Evolutionary conservation across 2,888 invertebrate species (phyloP).

Genomic region (Nymphalis c-album): DNA sequence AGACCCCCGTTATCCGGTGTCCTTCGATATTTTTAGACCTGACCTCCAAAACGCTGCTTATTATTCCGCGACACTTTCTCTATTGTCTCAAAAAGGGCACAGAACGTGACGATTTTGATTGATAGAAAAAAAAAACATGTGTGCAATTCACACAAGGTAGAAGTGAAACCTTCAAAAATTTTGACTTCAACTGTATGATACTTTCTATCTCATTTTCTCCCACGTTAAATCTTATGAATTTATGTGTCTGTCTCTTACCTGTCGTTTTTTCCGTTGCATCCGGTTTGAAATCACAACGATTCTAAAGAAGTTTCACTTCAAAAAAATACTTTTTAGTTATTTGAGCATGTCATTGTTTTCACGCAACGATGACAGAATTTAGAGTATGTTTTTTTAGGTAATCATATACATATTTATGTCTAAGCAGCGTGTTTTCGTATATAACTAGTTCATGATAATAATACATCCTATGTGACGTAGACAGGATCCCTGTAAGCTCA

Average conservation of each 20-base stretch:
- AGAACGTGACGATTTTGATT: slow-evolving; percentile 46
- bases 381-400: background rate
- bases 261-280: too few relatives aligned
- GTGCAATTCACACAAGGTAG: too few relatives aligned
- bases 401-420: background rate
- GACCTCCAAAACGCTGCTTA: slow-evolving; percentile 46
- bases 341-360: slow-evolving; percentile 32
- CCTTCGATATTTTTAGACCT: slow-evolving; percentile 46
- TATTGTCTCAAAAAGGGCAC: slow-evolving; percentile 46
- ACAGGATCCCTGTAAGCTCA: too few relatives aligned
- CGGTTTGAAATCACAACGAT: too few relatives aligned
- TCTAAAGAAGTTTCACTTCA: too few relatives aligned
- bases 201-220: too few relatives aligned
- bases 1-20: slow-evolving; percentile 37
- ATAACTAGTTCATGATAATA: too few relatives aligned
- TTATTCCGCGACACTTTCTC: slow-evolving; percentile 50
- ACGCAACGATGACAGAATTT: slow-evolving; percentile 12
- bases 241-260: too few relatives aligned
- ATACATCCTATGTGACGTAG: too few relatives aligned
- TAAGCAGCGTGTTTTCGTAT: background rate
- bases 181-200: too few relatives aligned
- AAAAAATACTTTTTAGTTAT: slow-evolving; percentile 41
- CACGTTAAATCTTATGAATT: too few relatives aligned
- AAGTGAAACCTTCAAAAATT: too few relatives aligned
- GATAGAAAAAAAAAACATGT: slow-evolving; percentile 44